Percentiles rank a stretch among this genome's conserved stretches.
Conservation (phyloP, 1,140 invertebrate species). For the Caenorhabditis elegans region WBcel235 BX284606.5:7792001-7792500, state of each 20-base stretch:
- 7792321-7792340: not conserved
- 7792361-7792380: no score
- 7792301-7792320: not conserved
- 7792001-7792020: not conserved
- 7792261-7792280: not conserved
- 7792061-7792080: not conserved
- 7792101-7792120: constrained; percentile 22
- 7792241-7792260: constrained; percentile 24
- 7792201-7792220: constrained; percentile 32
- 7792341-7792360: not conserved
- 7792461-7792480: no score
- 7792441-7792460: no score
- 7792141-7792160: not conserved
- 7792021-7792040: not conserved
- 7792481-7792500: no score
- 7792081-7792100: not conserved
- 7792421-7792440: no score
- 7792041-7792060: not conserved
- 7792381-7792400: no score
- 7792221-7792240: constrained; percentile 17
- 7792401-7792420: no score
- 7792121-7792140: constrained; percentile 2
- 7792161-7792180: constrained; percentile 11
- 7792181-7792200: not conserved
- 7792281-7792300: not conserved